Conservation (phyloP, 2,113 vertebrate genomes). For the Geothlypis trichas region DNA sequence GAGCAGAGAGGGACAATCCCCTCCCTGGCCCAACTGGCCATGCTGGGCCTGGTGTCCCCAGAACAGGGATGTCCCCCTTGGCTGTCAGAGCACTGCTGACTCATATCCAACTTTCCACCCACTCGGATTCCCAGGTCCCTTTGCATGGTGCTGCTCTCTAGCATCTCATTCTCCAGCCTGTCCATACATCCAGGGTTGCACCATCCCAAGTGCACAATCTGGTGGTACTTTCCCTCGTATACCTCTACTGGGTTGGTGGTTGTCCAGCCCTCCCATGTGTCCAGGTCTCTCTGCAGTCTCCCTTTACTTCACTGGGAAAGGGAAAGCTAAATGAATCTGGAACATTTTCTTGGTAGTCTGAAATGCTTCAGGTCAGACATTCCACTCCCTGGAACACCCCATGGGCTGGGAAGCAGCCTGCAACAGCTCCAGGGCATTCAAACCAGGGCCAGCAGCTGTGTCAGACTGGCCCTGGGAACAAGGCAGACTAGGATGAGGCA, state of each 20-base stretch:
- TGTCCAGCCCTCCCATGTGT: not conserved
- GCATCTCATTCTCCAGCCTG: not conserved
- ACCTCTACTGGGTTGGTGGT: not conserved
- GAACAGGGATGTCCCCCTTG: not conserved
- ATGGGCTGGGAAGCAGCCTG: not conserved
- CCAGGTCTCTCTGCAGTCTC: not conserved
- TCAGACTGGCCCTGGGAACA: rapidly evolving
- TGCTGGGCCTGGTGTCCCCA: not conserved
- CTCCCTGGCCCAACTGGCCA: not conserved
- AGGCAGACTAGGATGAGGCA: not conserved
- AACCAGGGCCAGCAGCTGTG: not conserved
- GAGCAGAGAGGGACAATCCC: not conserved
- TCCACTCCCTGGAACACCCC: not conserved
- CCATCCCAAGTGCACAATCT: not conserved
- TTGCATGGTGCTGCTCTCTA: not conserved
- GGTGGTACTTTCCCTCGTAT: not conserved
- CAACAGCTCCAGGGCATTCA: not conserved
- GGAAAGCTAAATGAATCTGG: not conserved
- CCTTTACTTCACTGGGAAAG: not conserved
- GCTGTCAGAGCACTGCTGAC: not conserved
- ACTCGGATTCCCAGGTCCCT: not conserved
- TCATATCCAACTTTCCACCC: not conserved
- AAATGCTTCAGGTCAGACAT: not conserved
- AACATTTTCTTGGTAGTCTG: not conserved
- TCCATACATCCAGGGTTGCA: not conserved